Percentiles rank a stretch among this genome's conserved stretches.
Conservation (phyloP, 2,113 vertebrate species). For the Pongo pygmaeus region DNA sequence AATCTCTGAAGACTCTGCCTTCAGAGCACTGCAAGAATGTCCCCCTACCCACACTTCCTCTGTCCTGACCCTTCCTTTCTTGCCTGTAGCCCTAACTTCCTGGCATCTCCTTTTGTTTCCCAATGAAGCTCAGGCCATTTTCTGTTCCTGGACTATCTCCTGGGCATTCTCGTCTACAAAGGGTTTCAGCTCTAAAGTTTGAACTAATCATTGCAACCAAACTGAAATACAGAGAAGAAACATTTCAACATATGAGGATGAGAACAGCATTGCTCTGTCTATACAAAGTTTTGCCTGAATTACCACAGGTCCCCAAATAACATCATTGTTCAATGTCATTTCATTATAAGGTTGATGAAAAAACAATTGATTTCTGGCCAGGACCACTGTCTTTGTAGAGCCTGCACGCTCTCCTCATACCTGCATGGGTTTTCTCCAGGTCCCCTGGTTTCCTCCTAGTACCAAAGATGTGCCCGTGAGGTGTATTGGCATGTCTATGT, state of each 20-base stretch:
- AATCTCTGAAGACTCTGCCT: neutral
- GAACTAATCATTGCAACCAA: neutral
- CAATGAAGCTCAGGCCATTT: neutral
- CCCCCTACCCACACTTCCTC: neutral
- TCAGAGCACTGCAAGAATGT: neutral
- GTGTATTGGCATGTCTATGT: neutral
- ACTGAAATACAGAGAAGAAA: neutral
- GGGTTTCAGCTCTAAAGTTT: neutral
- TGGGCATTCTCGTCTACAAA: neutral
- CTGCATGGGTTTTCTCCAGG: neutral
- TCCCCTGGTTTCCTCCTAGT: neutral
- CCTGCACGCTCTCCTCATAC: neutral
- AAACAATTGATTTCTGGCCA: neutral
- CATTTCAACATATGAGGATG: neutral
- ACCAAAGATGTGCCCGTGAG: neutral
- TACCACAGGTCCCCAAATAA: neutral
- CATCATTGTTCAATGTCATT: neutral
- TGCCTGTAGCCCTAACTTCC: neutral
- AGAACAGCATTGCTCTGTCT: neutral
- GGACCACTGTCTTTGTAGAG: neutral
- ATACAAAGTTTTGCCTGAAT: neutral
- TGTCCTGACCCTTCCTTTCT: no score
- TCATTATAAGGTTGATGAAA: neutral
- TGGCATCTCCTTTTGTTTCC: neutral
- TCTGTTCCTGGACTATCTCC: neutral